Evolutionary conservation across 2,797 vertebrate genomes (phyloP).

Genomic region (Siniperca scherzeri): DNA sequence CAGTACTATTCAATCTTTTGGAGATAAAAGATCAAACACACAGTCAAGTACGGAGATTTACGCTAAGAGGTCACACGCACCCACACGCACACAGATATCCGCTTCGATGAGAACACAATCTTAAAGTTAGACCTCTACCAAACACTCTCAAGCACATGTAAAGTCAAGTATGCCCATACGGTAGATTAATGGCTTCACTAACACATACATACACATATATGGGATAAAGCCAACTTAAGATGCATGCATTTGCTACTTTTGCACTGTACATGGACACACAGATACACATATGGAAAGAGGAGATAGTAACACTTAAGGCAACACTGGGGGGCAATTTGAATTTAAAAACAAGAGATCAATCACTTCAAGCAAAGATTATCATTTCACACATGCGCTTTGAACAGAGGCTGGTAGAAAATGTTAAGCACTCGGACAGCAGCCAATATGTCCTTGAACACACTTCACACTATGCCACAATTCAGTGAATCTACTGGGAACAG

Average conservation of each 20-base stretch:
- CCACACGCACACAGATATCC: neutral
- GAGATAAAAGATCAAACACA: slow-evolving; percentile 67
- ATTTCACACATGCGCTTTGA: slow-evolving; percentile 74
- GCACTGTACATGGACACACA: neutral
- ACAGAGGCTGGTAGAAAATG: slow-evolving; percentile 54
- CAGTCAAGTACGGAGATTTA: slow-evolving; percentile 49
- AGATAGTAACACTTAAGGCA: slow-evolving; percentile 51
- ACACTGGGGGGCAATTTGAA: slow-evolving; percentile 57
- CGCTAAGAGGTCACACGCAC: slow-evolving; percentile 30
- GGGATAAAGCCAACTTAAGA: neutral
- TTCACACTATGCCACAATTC: slow-evolving; percentile 66
- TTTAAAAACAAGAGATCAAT: slow-evolving; percentile 74
- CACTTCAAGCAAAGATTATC: slow-evolving; percentile 70
- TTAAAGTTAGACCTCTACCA: slow-evolving; percentile 21
- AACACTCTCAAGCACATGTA: neutral
- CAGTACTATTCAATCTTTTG: slow-evolving; percentile 49
- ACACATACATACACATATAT: slow-evolving; percentile 4
- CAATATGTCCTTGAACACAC: slow-evolving; percentile 77
- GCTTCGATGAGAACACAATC: neutral
- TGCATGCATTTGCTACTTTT: slow-evolving; percentile 25
- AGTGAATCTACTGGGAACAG: slow-evolving; percentile 64
- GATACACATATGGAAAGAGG: slow-evolving; percentile 11
- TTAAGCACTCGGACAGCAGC: slow-evolving; percentile 67
- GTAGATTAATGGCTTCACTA: slow-evolving; percentile 8
- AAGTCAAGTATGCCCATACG: neutral